Evolutionary conservation across 2,797 vertebrate genomes (phyloP).

Genomic region (Ceryle rudis): DNA sequence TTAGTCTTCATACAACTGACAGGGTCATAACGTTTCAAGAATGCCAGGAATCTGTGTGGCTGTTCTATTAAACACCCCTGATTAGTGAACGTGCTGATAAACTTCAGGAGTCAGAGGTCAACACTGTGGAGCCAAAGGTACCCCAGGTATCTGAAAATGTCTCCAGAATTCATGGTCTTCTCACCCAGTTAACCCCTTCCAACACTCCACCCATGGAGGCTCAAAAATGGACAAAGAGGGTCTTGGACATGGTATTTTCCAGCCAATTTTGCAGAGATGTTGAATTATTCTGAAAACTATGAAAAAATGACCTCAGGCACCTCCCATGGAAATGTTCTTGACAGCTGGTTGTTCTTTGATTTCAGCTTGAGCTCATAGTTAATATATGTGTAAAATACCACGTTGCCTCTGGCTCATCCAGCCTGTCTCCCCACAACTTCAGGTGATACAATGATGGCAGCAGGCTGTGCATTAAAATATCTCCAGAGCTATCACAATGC

Average conservation of each 20-base stretch:
- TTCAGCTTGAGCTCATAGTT: background rate
- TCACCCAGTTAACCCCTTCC: constrained; percentile 55
- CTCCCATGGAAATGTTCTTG: background rate
- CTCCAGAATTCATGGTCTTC: constrained; percentile 25
- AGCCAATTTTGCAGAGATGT: background rate
- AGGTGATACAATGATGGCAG: background rate
- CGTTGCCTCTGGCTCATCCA: fast-evolving
- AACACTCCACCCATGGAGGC: background rate
- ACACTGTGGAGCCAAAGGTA: constrained; percentile 60
- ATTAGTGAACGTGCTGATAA: constrained; percentile 77
- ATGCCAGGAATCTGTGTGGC: constrained; percentile 74
- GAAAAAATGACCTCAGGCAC: background rate
- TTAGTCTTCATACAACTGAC: constrained; percentile 73
- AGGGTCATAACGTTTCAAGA: constrained; percentile 74
- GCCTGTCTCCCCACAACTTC: background rate
- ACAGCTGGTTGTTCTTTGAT: background rate
- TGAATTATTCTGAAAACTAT: background rate
- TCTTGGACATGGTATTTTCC: background rate
- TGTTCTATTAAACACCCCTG: constrained; percentile 78
- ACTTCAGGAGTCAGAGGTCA: constrained; percentile 72
- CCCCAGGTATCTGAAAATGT: constrained; percentile 71
- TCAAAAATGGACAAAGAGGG: background rate
- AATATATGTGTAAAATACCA: background rate
- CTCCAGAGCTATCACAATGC: background rate
- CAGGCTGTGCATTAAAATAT: background rate